Base-by-base conservation (phyloP, 2,113 vertebrate genomes). In the Neodon shergylaensis region DNA sequence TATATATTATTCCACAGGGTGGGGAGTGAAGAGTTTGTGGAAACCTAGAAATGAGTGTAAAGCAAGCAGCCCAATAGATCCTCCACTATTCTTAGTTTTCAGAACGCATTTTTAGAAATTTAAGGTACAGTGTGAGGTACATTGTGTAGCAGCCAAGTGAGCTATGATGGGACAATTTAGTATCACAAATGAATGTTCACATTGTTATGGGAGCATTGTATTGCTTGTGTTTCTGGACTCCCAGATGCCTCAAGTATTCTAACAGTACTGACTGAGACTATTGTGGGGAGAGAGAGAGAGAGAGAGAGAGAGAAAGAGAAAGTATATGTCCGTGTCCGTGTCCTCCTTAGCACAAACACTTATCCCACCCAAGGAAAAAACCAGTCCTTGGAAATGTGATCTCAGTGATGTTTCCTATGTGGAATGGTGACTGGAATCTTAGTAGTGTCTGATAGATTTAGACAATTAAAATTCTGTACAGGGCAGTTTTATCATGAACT, bases 401-500 rank as follows among this genome's bases (percentile, higher is more conserved):
- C 82, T 94, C 5, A 88, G 88, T 61, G 88, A 5, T 44, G 42
- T 83, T 94, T 92, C 54, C 61, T 77, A 1, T 87, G 58, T 94
- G 81, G 39, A 77, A 70, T 88, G 61, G 24, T 14, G 61, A 54
- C 2, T 86, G 82, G 81, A 77, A 68, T 96, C 76, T 86, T 96
- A 63, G 12, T n/a, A 83, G 39, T 28, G 44, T 68, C 58, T 76
- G n/a, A 84, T 93, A 91, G 79, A 76, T 94, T 88, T 14, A 74
- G 42, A 72, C 24, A 58, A 58, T 93, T 95, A 91, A 92, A 83
- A 89, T 61, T 91, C 44, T 95, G 52, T 85, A 7, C 24, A 79
- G 66, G 83, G 28, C 13, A 90, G 26, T 92, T 97, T 94, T 91
- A 58, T 94, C 86, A 77, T 91, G 74, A 96, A 76, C 91, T 91